Evolutionary conservation across 2,797 vertebrate species (phyloP).

Genomic region (Eleutherodactylus coqui): DNA sequence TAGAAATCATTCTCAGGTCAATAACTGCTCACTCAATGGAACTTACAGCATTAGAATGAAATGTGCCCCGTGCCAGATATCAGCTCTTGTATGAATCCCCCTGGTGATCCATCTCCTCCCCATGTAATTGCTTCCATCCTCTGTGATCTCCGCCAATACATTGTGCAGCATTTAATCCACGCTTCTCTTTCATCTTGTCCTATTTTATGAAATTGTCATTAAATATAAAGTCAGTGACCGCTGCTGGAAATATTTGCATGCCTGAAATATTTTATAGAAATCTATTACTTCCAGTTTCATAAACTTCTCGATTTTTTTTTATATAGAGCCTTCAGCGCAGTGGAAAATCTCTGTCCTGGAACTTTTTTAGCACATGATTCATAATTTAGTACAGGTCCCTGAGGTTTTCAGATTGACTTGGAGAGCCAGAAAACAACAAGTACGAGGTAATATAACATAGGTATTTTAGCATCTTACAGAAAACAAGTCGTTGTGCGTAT

Average conservation of each 20-base stretch:
- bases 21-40: not conserved
- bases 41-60: not conserved
- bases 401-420: not conserved
- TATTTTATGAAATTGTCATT: constrained; percentile 38
- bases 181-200: constrained; percentile 27
- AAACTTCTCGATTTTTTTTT: not conserved
- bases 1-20: not conserved
- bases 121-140: constrained; percentile 8
- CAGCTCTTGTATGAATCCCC: not conserved
- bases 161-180: not conserved
- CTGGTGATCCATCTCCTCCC: not conserved
- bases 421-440: not conserved
- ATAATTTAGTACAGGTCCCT: constrained; percentile 35
- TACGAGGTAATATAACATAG: not conserved
- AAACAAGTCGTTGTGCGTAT: not conserved
- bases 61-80: not conserved
- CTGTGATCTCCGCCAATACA: not conserved
- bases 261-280: constrained; percentile 37
- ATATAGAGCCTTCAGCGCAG: constrained; percentile 4
- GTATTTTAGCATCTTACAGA: not conserved
- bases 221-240: constrained; percentile 38
- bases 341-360: constrained; percentile 44
- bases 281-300: constrained; percentile 27
- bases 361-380: constrained; percentile 32
- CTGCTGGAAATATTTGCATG: constrained; percentile 13